Percentiles rank a stretch among this genome's conserved stretches.
These are phyloP conservation scores for Macrostomum cliftonense DNA, from an alignment of 2,888 invertebrate species.

Conservation along the genomic window DNA sequence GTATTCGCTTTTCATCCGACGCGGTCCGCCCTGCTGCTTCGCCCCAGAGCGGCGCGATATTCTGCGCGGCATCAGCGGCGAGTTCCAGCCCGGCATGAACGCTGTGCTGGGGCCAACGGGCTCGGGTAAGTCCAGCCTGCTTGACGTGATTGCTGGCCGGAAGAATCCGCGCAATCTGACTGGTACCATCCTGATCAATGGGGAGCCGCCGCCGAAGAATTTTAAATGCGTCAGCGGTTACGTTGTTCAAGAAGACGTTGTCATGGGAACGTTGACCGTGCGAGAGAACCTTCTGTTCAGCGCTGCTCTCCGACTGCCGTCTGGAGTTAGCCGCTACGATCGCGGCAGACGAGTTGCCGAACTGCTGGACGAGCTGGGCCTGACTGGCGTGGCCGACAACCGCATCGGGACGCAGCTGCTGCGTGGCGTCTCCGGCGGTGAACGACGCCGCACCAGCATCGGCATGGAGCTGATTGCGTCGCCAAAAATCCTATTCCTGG, in stretches of 20 bases:
- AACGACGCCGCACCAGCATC: constrained; percentile 34
- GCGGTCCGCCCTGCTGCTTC: background rate
- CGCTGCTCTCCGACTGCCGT: constrained; percentile 28
- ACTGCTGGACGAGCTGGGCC: constrained; percentile 29
- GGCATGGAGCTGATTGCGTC: constrained; percentile 37
- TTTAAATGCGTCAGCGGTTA: constrained; percentile 37
- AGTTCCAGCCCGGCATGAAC: constrained; percentile 9
- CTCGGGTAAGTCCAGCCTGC: constrained; percentile 35
- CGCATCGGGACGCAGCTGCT: constrained; percentile 30
- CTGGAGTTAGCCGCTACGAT: constrained; percentile 15
- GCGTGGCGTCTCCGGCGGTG: constrained; percentile 36
- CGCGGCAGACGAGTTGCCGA: constrained; percentile 22
- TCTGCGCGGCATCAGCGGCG: constrained; percentile 5
- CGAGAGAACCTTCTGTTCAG: constrained; percentile 34
- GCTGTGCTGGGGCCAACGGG: constrained; percentile 17
- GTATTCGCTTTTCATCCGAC: too few relatives aligned
- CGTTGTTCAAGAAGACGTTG: constrained; percentile 37
- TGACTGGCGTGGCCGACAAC: constrained; percentile 14
- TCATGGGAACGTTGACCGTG: constrained; percentile 35
- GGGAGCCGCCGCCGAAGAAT: constrained; percentile 26
- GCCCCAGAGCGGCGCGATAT: background rate
- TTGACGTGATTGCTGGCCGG: constrained; percentile 32
- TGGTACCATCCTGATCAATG: constrained; percentile 30
- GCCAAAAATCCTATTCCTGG: constrained; percentile 34
- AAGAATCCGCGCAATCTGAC: constrained; percentile 24